Evolutionary conservation across 2,888 invertebrate genomes (phyloP).

Genomic region (Cataglyphis albicans): DNA sequence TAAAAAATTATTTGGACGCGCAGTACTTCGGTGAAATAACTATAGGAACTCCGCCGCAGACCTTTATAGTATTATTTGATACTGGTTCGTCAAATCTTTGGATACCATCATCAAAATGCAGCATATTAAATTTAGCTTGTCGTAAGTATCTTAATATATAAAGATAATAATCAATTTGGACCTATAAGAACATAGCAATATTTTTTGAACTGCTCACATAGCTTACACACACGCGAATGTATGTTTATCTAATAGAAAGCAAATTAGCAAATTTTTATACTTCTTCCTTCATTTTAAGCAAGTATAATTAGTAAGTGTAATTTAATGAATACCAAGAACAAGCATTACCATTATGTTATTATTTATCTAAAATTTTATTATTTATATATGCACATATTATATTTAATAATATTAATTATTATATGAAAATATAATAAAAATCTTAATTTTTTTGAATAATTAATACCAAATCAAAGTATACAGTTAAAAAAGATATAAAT

Average conservation of each 20-base stretch:
- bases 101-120: slow-evolving; percentile 98
- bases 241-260: no score
- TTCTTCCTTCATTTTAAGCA: no score
- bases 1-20: slow-evolving; percentile 97
- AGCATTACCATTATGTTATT: not conserved
- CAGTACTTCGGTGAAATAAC: slow-evolving; percentile 98
- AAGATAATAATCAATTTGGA: no score
- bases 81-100: slow-evolving; percentile 99
- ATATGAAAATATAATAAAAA: no score
- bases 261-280: no score
- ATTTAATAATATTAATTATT: slow-evolving; percentile 19
- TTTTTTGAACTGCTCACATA: no score
- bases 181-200: no score
- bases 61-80: slow-evolving; percentile 98
- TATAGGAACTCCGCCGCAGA: slow-evolving; percentile 97
- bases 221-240: no score
- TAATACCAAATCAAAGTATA: not conserved
- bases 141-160: no score
- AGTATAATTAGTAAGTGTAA: no score
- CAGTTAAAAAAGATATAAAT: not conserved
- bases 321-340: not conserved
- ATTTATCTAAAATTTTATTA: slow-evolving; percentile 4
- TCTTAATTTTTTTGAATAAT: not conserved
- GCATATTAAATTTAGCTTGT: slow-evolving; percentile 88
- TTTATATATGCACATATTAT: not conserved